Evolutionary conservation across 2,888 invertebrate species (phyloP).

Genomic region (Zelleria hepariella): DNA sequence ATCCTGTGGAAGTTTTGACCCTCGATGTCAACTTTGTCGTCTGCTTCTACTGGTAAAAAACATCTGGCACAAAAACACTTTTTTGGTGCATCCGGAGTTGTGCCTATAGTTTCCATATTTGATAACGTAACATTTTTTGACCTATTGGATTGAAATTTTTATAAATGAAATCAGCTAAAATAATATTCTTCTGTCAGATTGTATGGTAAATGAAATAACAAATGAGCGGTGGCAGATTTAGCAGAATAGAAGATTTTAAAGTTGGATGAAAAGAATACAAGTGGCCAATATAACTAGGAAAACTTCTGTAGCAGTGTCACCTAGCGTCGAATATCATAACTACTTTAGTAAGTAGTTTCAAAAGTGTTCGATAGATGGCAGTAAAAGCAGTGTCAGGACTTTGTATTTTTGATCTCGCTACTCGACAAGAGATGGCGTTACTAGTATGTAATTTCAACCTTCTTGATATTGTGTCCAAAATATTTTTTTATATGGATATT

Average conservation of each 20-base stretch:
- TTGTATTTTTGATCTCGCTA: neutral
- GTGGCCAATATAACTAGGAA: neutral
- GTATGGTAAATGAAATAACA: neutral
- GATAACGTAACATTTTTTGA: neutral
- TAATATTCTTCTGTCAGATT: neutral
- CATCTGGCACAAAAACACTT: slow-evolving; percentile 60
- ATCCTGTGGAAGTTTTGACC: slow-evolving; percentile 53
- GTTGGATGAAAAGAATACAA: neutral
- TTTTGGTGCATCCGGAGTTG: slow-evolving; percentile 38
- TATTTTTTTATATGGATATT: no score
- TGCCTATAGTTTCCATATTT: neutral
- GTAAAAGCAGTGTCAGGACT: no score
- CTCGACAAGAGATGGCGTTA: neutral
- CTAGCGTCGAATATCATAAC: neutral
- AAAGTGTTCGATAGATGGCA: neutral
- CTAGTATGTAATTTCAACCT: neutral
- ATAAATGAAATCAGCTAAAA: neutral
- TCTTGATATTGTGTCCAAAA: no score
- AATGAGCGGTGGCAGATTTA: neutral
- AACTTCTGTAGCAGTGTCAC: neutral
- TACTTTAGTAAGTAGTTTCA: no score
- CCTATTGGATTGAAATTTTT: neutral
- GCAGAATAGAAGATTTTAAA: neutral
- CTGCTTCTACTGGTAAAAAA: slow-evolving; percentile 44
- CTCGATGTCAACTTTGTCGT: slow-evolving; percentile 51